Percentiles rank a stretch among this genome's conserved stretches.
Evolutionary conservation across 2,113 vertebrate genomes (phyloP).

Genomic region (Tor tambroides): DNA sequence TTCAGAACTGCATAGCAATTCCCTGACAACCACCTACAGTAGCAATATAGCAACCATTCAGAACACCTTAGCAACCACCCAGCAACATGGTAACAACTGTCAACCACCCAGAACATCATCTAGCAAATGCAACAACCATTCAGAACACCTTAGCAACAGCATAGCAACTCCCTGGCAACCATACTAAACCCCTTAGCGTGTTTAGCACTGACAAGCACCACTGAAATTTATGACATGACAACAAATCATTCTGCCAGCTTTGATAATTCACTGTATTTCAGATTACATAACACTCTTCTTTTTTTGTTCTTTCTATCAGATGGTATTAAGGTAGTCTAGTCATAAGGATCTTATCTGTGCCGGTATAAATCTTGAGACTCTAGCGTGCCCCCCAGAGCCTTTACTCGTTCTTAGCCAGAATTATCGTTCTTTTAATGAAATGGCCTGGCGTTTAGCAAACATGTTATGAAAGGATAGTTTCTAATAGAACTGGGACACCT

Average conservation of each 20-base stretch:
- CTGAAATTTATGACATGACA: background rate
- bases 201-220: background rate
- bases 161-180: background rate
- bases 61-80: too few species aligned
- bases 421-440: constrained; percentile 72
- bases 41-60: background rate
- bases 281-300: background rate
- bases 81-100: too few species aligned
- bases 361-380: constrained; percentile 23
- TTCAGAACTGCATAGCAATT: background rate
- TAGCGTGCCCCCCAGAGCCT: constrained; percentile 18
- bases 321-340: background rate
- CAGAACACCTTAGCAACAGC: background rate
- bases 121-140: too few species aligned
- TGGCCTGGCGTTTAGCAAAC: constrained; percentile 73
- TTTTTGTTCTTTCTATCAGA: background rate
- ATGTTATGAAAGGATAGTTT: constrained; percentile 74
- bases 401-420: constrained; percentile 51
- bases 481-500: constrained; percentile 78
- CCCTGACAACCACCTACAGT: background rate
- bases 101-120: too few species aligned
- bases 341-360: constrained; percentile 13
- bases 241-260: background rate
- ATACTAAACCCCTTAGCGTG: background rate
- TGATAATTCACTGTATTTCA: background rate